phyloP scores from a whole-genome alignment of 2,797 vertebrate genomes.

The Crocodylus rhombifer region DNA sequence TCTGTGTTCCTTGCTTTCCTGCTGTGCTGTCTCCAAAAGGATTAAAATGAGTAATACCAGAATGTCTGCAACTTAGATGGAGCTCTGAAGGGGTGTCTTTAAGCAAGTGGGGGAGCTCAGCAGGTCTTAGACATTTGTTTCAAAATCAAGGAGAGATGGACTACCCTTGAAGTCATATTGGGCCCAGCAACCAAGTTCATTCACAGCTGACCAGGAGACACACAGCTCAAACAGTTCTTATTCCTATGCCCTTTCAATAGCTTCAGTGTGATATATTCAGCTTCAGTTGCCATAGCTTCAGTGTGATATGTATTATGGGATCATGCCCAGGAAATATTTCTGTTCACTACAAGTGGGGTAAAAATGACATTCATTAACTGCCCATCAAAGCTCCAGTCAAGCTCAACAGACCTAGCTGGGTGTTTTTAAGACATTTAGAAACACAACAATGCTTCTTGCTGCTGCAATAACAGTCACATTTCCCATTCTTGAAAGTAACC shows the following conservation, averaged over 20 bases:
- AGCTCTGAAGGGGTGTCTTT: background rate
- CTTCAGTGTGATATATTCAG: too few species aligned
- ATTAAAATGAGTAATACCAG: background rate
- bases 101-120: background rate
- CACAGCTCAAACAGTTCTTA: conserved; percentile 1
- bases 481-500: background rate
- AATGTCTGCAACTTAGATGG: background rate
- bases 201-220: background rate
- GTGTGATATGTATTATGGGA: background rate
- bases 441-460: background rate
- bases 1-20: background rate
- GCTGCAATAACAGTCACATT: background rate
- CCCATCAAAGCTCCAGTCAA: background rate
- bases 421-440: background rate
- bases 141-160: background rate
- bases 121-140: background rate
- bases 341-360: background rate
- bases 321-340: background rate
- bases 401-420: background rate
- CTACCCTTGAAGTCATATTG: too few species aligned
- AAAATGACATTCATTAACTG: background rate
- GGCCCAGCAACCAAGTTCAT: rapidly evolving
- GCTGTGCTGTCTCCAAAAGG: background rate
- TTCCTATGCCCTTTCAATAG: background rate
- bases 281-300: background rate